Conservation (phyloP, 2,797 vertebrate species). For the Corythornis leucogaster region DNA sequence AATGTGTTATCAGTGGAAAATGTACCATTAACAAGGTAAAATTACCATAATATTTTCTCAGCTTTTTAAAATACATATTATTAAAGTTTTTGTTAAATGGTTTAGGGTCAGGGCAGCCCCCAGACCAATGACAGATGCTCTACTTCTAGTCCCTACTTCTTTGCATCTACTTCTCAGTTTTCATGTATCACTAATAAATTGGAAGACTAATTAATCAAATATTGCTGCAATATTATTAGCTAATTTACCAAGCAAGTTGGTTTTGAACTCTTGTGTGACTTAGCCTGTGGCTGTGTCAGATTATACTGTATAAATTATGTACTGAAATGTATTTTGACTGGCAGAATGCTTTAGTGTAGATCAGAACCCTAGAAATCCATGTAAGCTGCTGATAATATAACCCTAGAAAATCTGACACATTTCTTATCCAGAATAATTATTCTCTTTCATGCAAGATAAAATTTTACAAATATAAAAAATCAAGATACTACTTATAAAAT, state of each 20-base stretch:
- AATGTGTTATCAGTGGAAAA: too few relatives aligned
- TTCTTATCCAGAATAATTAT: not conserved
- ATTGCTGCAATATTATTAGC: conserved; percentile 13
- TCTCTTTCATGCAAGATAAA: not conserved
- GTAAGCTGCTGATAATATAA: not conserved
- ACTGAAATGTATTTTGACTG: not conserved
- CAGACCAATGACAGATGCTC: too few relatives aligned
- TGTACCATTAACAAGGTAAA: too few relatives aligned
- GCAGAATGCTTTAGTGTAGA: not conserved
- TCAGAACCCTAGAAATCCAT: not conserved
- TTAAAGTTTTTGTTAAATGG: too few relatives aligned
- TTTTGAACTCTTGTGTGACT: not conserved
- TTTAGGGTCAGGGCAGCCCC: too few relatives aligned
- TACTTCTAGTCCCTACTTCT: too few relatives aligned
- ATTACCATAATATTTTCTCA: too few relatives aligned
- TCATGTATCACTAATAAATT: conserved; percentile 20
- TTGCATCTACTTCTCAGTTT: conserved; percentile 16
- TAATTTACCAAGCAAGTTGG: conserved; percentile 41
- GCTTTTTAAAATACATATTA: too few relatives aligned
- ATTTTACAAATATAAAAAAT: not conserved
- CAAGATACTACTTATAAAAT: not conserved
- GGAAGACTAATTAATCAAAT: conserved; percentile 54
- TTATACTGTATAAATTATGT: not conserved
- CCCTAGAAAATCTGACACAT: not conserved
- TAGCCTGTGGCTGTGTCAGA: not conserved